Base-by-base conservation (phyloP, 2,888 invertebrate species). In the Teleogryllus oceanicus region DNA sequence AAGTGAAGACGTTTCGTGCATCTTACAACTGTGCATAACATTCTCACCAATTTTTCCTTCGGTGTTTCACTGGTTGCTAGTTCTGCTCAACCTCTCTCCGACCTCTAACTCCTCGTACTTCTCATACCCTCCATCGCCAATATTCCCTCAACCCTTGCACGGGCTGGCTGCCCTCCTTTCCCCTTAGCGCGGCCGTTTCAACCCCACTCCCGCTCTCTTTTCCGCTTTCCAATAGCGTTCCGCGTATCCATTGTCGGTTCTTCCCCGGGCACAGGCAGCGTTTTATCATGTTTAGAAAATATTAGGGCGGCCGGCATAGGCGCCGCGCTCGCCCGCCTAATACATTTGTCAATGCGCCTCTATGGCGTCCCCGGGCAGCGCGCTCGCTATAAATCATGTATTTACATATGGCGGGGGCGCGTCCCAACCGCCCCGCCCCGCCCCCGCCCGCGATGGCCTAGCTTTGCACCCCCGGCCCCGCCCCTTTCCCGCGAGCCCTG, bases 221-320 rank as follows among this genome's bases (percentile, higher is more conserved):
- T 12, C 16, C 62, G 16, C 62, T 62, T 62, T 62, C 62, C 13
- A 62, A 62, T 62, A 62, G 62, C 62, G 62, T 11, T 62, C n/a
- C n/a, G 62, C 62, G 62, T 62, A 18, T 3, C 62, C n/a, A 62
- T 62, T 62, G 62, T 62, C 62, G 62, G 62, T 62, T n/a, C n/a
- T 1, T 18, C 62, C 16, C 62, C n/a, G 16, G 12, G n/a, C 62
- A 13, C 62, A 37, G 62, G 62, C n/a, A 62, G 62, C 62, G 62
- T 62, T 62, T 62, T 62, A 62, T 62, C 62, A 62, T 62, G 62
- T 62, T 62, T 62, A 62, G 62, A 62, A 62, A 62, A 62, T 62
- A 12, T 62, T 62, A 62, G 62, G 13, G 62, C n/a, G 62, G 1
- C 1, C 62, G 16, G n/a, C 13, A 4, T 62, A 8, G 16, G 62